A percentile compares a stretch with the other conserved stretches of the same genome.
phyloP scores from a whole-genome alignment of 2,888 invertebrate species.

The Eupithecia inturbata region DNA sequence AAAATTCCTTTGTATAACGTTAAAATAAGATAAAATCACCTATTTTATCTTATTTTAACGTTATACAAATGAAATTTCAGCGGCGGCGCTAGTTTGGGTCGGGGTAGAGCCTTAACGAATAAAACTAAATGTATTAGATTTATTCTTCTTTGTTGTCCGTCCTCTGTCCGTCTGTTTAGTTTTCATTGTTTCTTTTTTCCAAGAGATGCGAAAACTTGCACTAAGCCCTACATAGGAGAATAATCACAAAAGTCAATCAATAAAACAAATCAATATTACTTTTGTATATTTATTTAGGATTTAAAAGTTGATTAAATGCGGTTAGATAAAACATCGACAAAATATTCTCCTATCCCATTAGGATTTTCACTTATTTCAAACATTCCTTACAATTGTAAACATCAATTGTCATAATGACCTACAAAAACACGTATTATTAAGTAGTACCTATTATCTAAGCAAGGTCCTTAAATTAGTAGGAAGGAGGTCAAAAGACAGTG shows the following conservation, averaged over 20 bases:
- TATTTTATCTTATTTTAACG: no score
- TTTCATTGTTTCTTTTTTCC: no score
- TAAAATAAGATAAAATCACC: no score
- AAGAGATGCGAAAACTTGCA: no score
- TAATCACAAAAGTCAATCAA: background rate
- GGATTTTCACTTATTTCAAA: background rate
- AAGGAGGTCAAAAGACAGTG: background rate
- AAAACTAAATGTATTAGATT: no score
- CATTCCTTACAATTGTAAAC: background rate
- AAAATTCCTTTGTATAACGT: no score
- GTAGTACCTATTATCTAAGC: background rate
- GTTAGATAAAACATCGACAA: slow-evolving; percentile 13
- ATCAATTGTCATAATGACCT: slow-evolving; percentile 7
- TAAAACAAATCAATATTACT: slow-evolving; percentile 1
- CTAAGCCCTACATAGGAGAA: background rate
- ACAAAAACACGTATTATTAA: background rate
- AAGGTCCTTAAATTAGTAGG: background rate
- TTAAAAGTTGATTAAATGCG: slow-evolving; percentile 11
- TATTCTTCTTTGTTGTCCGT: no score
- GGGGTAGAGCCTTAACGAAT: no score
- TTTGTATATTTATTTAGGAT: background rate
- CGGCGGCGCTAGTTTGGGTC: no score
- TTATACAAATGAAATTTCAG: no score
- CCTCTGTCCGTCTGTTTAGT: no score
- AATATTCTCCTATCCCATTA: slow-evolving; percentile 2